Percentiles rank a stretch among this genome's conserved stretches.
phyloP scores from a whole-genome alignment of 2,113 vertebrate genomes.

The Recurvirostra avosetta region DNA sequence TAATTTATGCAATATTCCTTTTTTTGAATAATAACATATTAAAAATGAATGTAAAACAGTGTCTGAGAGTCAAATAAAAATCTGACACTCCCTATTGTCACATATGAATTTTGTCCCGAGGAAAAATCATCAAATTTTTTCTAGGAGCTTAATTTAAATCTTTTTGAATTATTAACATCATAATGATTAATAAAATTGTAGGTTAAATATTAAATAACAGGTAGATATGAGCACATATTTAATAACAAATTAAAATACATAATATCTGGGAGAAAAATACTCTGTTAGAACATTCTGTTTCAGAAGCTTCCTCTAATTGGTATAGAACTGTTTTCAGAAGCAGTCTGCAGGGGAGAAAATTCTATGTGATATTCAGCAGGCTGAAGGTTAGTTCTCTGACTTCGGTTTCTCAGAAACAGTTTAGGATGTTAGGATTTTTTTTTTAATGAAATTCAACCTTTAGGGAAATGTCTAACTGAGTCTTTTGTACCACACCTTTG shows the following conservation, averaged over 20 bases:
- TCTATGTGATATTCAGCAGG: not conserved
- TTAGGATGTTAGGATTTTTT: not conserved
- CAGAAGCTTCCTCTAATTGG: not conserved
- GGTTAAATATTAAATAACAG: not conserved
- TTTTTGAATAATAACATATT: too few species aligned
- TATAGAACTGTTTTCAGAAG: not conserved
- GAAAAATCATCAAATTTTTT: not conserved
- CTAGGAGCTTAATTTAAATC: not conserved
- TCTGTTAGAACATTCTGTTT: not conserved
- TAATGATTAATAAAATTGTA: not conserved
- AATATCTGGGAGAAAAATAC: not conserved
- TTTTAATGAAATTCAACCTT: not conserved
- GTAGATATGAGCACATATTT: not conserved
- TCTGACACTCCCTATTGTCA: not conserved
- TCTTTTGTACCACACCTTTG: not conserved
- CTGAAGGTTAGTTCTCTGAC: not conserved
- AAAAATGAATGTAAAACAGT: not conserved
- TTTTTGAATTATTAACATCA: not conserved
- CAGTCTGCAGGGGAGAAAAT: not conserved
- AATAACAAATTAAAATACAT: not conserved
- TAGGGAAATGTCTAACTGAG: not conserved
- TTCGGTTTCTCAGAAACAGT: not conserved
- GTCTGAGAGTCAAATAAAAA: not conserved
- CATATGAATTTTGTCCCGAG: not conserved
- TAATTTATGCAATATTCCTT: not conserved